A percentile compares a stretch with the other conserved stretches of the same genome.
These are phyloP conservation scores for Hedya salicella DNA, from an alignment of 2,888 invertebrate genomes.

Conservation along the genomic window DNA sequence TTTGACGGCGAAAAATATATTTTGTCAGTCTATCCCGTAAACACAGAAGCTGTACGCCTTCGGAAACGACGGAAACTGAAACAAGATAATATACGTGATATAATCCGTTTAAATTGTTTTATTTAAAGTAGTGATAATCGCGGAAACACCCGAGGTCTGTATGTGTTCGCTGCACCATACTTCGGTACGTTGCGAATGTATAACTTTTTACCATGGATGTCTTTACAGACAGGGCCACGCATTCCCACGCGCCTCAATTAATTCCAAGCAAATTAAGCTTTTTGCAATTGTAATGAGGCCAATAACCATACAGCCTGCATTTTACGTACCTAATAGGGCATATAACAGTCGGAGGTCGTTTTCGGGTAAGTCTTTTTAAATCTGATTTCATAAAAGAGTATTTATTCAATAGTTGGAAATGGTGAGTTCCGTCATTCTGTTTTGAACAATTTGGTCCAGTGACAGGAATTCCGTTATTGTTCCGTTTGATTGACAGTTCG, in stretches of 20 bases:
- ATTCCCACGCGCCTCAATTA: constrained; percentile 34
- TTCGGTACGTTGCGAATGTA: background rate
- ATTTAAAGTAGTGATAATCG: too few species aligned
- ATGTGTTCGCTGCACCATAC: background rate
- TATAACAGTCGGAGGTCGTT: background rate
- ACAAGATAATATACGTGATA: too few species aligned
- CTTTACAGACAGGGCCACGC: constrained; percentile 1
- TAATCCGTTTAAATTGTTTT: too few species aligned
- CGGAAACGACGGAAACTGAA: too few species aligned
- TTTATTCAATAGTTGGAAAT: background rate
- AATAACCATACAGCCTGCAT: constrained; percentile 1
- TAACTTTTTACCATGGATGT: background rate
- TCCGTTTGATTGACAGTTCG: background rate
- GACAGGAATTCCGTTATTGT: constrained; percentile 18
- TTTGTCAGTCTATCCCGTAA: too few species aligned
- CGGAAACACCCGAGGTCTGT: too few species aligned
- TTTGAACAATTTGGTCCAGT: background rate
- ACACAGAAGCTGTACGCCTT: too few species aligned
- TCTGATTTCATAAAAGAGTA: background rate
- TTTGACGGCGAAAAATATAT: too few species aligned
- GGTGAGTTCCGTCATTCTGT: background rate
- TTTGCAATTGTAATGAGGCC: constrained; percentile 26
- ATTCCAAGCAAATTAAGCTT: constrained; percentile 28
- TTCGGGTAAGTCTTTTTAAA: background rate
- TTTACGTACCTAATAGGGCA: background rate